Evolutionary conservation across 2,797 vertebrate genomes (phyloP).

Genomic region (Poecile montanus): DNA sequence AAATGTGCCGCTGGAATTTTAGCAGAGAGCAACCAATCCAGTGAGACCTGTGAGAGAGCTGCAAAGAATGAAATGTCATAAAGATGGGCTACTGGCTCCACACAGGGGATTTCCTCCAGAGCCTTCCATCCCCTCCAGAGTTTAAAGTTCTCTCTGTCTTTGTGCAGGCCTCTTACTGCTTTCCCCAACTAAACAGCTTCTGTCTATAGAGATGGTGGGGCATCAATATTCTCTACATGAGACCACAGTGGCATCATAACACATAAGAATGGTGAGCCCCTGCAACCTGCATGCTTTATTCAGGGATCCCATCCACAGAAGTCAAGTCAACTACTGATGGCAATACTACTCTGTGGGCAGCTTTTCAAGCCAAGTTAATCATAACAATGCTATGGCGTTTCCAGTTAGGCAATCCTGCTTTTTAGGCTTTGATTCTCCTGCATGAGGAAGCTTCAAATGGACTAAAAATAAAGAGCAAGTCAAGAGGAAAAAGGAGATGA

Average conservation of each 20-base stretch:
- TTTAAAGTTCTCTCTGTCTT: neutral
- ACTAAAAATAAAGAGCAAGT: neutral
- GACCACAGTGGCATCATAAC: neutral
- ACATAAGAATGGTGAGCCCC: neutral
- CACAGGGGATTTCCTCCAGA: neutral
- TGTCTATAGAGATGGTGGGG: fast-evolving
- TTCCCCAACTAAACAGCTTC: neutral
- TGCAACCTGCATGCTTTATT: neutral
- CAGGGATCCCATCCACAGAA: neutral
- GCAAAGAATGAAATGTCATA: neutral
- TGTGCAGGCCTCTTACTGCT: neutral
- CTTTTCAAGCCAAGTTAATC: neutral
- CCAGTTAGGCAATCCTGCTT: neutral
- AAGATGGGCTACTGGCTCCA: neutral
- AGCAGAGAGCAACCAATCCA: neutral
- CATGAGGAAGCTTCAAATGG: neutral
- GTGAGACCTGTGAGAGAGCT: neutral
- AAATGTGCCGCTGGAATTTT: neutral
- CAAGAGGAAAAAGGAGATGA: neutral
- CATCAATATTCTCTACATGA: neutral
- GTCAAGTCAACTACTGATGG: neutral
- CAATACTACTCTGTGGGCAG: neutral
- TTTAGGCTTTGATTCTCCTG: neutral
- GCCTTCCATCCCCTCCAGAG: neutral
- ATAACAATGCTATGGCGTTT: neutral